Percentiles rank a stretch among this genome's conserved stretches.
phyloP scores from a whole-genome alignment of 2,113 vertebrate genomes.

The Lates calcarifer region DNA sequence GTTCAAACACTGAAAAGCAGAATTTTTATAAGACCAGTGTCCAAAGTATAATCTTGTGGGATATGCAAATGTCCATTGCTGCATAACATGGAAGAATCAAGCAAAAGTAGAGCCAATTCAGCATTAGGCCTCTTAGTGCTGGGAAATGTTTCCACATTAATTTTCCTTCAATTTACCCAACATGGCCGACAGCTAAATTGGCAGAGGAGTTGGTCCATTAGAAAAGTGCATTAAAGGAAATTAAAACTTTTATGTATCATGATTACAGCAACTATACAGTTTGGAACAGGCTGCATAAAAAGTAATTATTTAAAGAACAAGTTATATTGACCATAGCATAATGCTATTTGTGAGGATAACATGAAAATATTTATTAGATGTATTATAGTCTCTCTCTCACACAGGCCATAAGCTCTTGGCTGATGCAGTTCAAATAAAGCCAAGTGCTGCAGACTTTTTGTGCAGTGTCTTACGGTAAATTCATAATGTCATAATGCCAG shows the following conservation, averaged over 20 bases:
- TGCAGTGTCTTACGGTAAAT: conserved; percentile 41
- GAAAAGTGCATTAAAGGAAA: conserved; percentile 59
- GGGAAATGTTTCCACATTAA: conserved; percentile 47
- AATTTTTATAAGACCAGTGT: conserved; percentile 5
- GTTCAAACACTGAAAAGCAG: background rate
- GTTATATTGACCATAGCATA: conserved; percentile 31
- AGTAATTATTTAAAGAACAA: conserved; percentile 26
- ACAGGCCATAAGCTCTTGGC: conserved; percentile 18
- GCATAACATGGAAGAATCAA: conserved; percentile 18
- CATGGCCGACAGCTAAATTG: conserved; percentile 40
- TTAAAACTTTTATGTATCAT: conserved; percentile 39
- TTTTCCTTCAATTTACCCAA: conserved; percentile 53
- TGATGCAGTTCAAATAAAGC: conserved; percentile 24
- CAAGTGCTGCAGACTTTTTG: conserved; percentile 37
- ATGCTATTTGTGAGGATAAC: conserved; percentile 24
- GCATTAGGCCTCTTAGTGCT: conserved; percentile 16
- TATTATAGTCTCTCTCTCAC: conserved; percentile 4
- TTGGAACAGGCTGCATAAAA: conserved; percentile 23
- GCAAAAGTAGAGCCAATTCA: conserved; percentile 38
- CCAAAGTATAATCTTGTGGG: conserved; percentile 12
- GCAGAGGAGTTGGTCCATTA: conserved; percentile 49
- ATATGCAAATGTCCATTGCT: conserved; percentile 37
- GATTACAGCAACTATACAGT: conserved; percentile 38
- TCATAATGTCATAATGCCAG: conserved; percentile 48
- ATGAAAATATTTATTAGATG: conserved; percentile 17